These are phyloP conservation scores for Siphlonurus alternatus DNA, from an alignment of 2,888 invertebrate species.

Conservation along the genomic window DNA sequence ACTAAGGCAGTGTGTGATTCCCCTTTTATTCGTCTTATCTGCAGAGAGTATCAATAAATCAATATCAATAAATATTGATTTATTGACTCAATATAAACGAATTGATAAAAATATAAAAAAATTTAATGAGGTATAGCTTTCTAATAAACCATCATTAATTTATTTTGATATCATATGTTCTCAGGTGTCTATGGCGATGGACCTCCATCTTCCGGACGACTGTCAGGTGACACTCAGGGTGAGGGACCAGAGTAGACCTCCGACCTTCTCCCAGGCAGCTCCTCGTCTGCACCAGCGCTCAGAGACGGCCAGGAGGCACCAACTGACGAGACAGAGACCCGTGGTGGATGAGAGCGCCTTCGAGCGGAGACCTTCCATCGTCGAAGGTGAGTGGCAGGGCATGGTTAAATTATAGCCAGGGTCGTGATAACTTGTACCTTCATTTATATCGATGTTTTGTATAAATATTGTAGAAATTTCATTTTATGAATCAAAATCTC, in stretches of 20 bases:
- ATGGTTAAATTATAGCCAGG: too few species aligned
- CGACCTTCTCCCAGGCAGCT: constrained; percentile 30
- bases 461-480: too few species aligned
- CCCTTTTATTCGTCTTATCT: too few species aligned
- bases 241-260: constrained; percentile 37
- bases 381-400: not conserved
- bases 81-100: too few species aligned
- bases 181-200: constrained; percentile 59
- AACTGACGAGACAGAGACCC: constrained; percentile 56
- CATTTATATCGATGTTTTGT: too few species aligned
- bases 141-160: not conserved
- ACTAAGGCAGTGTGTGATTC: too few species aligned
- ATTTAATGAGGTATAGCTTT: too few species aligned
- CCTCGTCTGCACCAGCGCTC: constrained; percentile 23
- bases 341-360: constrained; percentile 40
- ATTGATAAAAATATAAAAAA: too few species aligned
- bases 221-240: constrained; percentile 37
- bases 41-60: too few species aligned
- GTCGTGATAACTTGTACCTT: too few species aligned
- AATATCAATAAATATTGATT: too few species aligned
- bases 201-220: constrained; percentile 47
- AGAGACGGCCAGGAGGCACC: constrained; percentile 52
- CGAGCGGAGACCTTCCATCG: not conserved
- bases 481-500: too few species aligned
- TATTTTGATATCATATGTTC: constrained; percentile 2